Evolutionary conservation across 2,113 vertebrate species (phyloP).

Genomic region (Centrocercus urophasianus): DNA sequence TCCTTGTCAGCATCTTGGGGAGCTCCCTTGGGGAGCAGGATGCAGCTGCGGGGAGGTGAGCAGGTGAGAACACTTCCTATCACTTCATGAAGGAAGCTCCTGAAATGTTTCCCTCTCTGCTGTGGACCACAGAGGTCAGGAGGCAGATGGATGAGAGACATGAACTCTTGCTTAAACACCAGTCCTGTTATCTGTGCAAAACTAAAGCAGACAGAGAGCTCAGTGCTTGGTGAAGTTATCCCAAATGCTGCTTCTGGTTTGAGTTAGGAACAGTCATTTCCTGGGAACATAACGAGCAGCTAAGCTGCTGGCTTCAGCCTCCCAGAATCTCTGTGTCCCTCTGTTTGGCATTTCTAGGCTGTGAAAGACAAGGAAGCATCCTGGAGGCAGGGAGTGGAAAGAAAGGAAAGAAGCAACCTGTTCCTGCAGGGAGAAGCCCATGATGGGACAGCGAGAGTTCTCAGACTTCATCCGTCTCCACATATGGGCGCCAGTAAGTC

Average conservation of each 20-base stretch:
- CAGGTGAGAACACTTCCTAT: background rate
- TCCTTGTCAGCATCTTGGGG: background rate
- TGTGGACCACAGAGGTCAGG: background rate
- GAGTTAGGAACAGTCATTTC: background rate
- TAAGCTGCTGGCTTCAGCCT: background rate
- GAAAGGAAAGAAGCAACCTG: background rate
- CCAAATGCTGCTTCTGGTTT: background rate
- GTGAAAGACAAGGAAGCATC: background rate
- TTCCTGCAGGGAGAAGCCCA: background rate
- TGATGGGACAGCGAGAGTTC: background rate
- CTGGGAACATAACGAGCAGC: background rate
- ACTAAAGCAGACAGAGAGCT: background rate
- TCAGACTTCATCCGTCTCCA: background rate
- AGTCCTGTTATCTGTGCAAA: background rate
- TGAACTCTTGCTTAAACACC: background rate
- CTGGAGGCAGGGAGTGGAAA: background rate
- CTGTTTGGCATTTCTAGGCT: background rate
- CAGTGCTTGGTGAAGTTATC: background rate
- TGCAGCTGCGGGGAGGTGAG: background rate
- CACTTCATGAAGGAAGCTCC: background rate
- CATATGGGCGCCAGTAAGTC: background rate
- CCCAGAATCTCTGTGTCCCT: background rate
- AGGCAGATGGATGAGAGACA: background rate
- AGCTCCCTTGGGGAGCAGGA: background rate
- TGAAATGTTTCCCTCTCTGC: rapidly evolving